Base-by-base conservation (phyloP, 2,797 vertebrate genomes). In the Smutsia temminckii region DNA sequence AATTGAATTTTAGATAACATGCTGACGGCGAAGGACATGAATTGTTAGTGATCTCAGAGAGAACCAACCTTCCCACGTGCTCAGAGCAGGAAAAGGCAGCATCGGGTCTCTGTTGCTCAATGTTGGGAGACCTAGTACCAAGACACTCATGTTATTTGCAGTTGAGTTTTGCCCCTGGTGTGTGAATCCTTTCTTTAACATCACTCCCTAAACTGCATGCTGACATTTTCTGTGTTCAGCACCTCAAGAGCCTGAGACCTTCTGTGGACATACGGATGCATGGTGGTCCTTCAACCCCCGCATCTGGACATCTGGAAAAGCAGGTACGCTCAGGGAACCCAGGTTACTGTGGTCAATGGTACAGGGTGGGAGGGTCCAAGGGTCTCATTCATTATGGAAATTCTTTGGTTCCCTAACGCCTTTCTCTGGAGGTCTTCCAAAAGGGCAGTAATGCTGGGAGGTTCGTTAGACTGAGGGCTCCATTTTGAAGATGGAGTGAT, bases 1-100 rank as follows among this genome's bases (percentile, higher is more conserved):
- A 91, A 71, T 16, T 69, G 51, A 68, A 42, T 68, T 94, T 85
- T 77, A 64, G 37, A 74, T 93, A 42, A 95, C 55, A 72, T 79
- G 53, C 3, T 86, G 49, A 78, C 87, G 55, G 49, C 51, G 29
- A 90, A 86, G 85, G 37, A 55, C 8, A 32, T 17, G 42, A 79
- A 49, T 32, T 40, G 20, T 9, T 79, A 75, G 53, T 49, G 71
- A 59, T 72, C 89, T 93, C 51, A 57, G n/a, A 40, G 55, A 86
- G 55, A 34, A 71, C 13, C 34, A 75, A n/a, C 10, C 40, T 74
- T 74, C 13, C 27, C 13, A 51, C 14, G 72, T 51, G 37, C 37
- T 93, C 79, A 78, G 2, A 66, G 68, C 51, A 86, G 79, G 71
- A 85, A 77, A 64, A 79, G 29, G 34, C 37, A 86, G 11, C 16